Evolutionary conservation across 2,797 vertebrate genomes (phyloP).

Genomic region (Nyctalus aviator): DNA sequence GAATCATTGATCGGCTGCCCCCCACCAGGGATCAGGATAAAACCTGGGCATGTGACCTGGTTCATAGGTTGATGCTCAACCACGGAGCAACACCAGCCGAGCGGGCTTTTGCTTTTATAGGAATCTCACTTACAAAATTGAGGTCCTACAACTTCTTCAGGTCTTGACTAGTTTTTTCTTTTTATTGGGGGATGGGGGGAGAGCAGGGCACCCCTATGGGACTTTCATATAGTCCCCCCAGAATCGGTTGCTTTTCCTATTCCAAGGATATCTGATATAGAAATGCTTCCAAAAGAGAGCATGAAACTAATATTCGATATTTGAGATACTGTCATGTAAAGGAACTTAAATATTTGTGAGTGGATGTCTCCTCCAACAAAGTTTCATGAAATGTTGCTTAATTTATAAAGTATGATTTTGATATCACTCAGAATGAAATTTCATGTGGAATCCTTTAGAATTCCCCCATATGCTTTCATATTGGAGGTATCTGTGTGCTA

Average conservation of each 20-base stretch:
- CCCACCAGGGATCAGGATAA: too few species aligned
- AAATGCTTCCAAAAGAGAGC: neutral
- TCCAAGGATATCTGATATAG: neutral
- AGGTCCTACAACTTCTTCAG: neutral
- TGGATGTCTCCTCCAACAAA: neutral
- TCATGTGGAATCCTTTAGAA: neutral
- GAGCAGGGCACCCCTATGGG: neutral
- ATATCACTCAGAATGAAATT: neutral
- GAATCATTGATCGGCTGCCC: too few species aligned
- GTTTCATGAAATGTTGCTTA: neutral
- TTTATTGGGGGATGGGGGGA: too few species aligned
- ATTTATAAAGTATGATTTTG: neutral
- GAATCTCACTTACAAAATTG: constrained; percentile 12
- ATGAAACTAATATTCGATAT: neutral
- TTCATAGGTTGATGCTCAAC: too few species aligned
- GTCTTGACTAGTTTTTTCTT: neutral
- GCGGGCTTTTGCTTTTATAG: neutral
- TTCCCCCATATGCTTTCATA: neutral
- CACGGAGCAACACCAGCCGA: too few species aligned
- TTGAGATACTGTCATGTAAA: neutral
- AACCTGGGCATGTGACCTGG: too few species aligned
- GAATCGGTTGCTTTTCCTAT: neutral
- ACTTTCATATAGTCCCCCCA: neutral
- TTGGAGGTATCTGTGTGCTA: neutral
- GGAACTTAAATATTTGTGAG: constrained; percentile 23